A percentile compares a stretch with the other conserved stretches of the same genome.
phyloP scores from a whole-genome alignment of 2,113 vertebrate species.

The Oxyruncus cristatus region DNA sequence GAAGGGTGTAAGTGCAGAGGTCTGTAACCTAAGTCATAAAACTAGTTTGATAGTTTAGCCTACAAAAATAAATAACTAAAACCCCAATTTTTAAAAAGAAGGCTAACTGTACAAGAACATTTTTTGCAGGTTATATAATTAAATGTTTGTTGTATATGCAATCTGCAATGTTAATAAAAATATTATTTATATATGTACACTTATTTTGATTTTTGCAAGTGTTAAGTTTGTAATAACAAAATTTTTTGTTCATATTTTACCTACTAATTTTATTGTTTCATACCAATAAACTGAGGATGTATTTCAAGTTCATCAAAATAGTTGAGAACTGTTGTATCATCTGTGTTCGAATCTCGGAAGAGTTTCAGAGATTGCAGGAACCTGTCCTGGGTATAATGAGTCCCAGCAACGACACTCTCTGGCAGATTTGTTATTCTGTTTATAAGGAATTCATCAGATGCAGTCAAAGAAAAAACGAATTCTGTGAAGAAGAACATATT shows the following conservation, averaged over 20 bases:
- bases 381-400: slow-evolving; percentile 77
- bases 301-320: slow-evolving; percentile 88
- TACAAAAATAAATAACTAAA: background rate
- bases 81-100: background rate
- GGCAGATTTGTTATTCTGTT: slow-evolving; percentile 87
- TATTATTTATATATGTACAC: background rate
- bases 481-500: slow-evolving; percentile 72
- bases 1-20: background rate
- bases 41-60: background rate
- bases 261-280: background rate
- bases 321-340: slow-evolving; percentile 80
- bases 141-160: background rate
- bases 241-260: background rate
- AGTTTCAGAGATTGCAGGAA: slow-evolving; percentile 74
- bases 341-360: slow-evolving; percentile 76
- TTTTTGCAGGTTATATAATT: background rate
- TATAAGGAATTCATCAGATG: slow-evolving; percentile 84
- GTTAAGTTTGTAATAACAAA: background rate
- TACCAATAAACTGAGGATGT: slow-evolving; percentile 82
- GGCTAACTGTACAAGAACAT: background rate
- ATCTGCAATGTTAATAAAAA: background rate
- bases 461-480: slow-evolving; percentile 82
- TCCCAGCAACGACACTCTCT: slow-evolving; percentile 77
- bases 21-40: background rate
- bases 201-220: background rate